phyloP scores from a whole-genome alignment of 2,113 vertebrate species.

The Mobula birostris region DNA sequence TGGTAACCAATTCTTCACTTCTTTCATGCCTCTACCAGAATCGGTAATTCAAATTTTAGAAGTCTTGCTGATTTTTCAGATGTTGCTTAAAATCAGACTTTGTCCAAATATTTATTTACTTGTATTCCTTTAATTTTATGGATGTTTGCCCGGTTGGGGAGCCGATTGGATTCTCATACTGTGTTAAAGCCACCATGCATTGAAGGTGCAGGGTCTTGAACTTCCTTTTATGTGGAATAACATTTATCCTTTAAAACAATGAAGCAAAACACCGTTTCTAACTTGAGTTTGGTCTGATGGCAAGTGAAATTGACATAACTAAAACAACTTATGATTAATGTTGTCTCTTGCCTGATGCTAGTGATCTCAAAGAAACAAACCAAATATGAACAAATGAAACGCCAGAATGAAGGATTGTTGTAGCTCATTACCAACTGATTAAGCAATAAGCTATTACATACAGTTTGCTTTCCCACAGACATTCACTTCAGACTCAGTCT shows the following conservation, averaged over 20 bases:
- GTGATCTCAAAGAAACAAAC: background rate
- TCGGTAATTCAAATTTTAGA: no score
- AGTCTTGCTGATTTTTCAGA: background rate
- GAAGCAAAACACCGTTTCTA: background rate
- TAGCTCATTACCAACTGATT: background rate
- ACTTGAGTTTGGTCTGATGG: background rate
- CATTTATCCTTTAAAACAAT: background rate
- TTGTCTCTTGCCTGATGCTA: background rate
- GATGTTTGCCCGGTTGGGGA: background rate
- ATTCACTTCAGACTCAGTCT: background rate
- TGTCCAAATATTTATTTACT: background rate
- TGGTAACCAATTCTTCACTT: no score
- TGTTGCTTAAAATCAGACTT: background rate
- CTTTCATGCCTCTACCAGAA: no score
- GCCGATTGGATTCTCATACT: background rate
- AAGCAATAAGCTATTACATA: background rate
- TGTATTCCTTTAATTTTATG: background rate
- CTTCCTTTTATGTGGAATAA: background rate
- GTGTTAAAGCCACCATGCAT: background rate
- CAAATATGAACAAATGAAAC: background rate
- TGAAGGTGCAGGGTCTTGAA: no score
- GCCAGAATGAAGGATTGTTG: background rate
- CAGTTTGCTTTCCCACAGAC: background rate
- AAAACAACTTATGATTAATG: background rate
- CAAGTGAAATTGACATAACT: background rate